Percentiles rank a stretch among this genome's conserved stretches.
phyloP scores from a whole-genome alignment of 2,113 vertebrate species.

The Thryonomys swinderianus region DNA sequence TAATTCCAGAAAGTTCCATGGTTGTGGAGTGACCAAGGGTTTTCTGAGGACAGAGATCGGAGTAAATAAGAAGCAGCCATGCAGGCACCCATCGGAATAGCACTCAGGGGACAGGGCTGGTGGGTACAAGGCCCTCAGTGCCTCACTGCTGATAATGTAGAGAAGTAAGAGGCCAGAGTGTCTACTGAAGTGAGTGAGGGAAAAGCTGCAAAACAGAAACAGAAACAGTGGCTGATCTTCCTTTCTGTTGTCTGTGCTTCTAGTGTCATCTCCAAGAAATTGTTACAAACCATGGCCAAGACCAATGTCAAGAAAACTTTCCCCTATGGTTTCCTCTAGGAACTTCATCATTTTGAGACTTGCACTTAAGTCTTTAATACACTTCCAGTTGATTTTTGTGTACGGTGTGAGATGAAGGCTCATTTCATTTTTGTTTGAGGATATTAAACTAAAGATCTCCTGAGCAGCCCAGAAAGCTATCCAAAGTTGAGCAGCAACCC shows the following conservation, averaged over 20 bases:
- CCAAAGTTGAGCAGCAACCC: not conserved
- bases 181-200: not conserved
- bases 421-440: not conserved
- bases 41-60: not conserved
- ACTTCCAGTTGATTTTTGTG: not conserved
- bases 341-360: not conserved
- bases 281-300: not conserved
- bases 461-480: not conserved
- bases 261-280: not conserved
- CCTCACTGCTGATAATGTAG: not conserved
- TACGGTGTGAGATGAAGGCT: not conserved
- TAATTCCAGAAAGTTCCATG: not conserved
- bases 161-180: not conserved
- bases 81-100: not conserved
- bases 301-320: not conserved
- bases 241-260: not conserved
- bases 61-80: not conserved
- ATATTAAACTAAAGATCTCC: not conserved
- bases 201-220: not conserved
- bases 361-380: not conserved
- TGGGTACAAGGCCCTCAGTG: rapidly evolving
- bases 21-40: not conserved
- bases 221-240: not conserved
- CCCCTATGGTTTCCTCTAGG: not conserved
- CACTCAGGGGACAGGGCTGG: rapidly evolving